Evolutionary conservation across 2,113 vertebrate genomes (phyloP).

Genomic region (Archocentrus centrarchus): DNA sequence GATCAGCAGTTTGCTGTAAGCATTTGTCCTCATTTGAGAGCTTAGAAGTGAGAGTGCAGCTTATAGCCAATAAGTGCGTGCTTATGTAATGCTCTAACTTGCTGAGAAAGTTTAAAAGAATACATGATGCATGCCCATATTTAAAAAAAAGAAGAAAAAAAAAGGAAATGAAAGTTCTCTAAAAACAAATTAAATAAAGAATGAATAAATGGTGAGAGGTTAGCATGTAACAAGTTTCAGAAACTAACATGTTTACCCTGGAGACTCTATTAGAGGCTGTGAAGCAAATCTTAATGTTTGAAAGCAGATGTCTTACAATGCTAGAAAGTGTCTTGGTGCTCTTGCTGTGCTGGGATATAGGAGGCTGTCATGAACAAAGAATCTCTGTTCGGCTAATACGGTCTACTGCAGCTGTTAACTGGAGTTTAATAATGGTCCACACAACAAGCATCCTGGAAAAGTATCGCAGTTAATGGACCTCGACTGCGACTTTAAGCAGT

Average conservation of each 20-base stretch:
- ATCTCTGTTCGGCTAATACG: conserved; percentile 59
- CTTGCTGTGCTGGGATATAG: conserved; percentile 58
- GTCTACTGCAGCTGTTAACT: conserved; percentile 69
- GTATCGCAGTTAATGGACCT: conserved; percentile 67
- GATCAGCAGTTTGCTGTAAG: not conserved
- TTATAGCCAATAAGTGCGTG: not conserved
- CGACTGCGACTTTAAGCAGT: conserved; percentile 62
- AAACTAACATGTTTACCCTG: conserved; percentile 57
- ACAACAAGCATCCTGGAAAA: conserved; percentile 63
- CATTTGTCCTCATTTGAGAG: not conserved
- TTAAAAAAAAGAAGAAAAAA: not conserved
- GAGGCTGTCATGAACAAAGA: conserved; percentile 62
- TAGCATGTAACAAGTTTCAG: conserved; percentile 15
- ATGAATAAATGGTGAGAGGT: conserved; percentile 24
- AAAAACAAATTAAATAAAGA: conserved; percentile 11
- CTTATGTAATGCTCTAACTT: not conserved
- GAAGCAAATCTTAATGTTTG: conserved; percentile 63
- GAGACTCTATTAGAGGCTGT: conserved; percentile 56
- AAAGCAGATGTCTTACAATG: conserved; percentile 71
- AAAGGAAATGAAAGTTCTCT: not conserved
- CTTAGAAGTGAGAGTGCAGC: not conserved
- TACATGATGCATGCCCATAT: not conserved
- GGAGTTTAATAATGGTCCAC: conserved; percentile 73
- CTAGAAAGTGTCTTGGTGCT: conserved; percentile 48
- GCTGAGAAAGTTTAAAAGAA: not conserved